phyloP scores from a whole-genome alignment of 2,888 invertebrate species.

The Hofmannophila pseudospretella region DNA sequence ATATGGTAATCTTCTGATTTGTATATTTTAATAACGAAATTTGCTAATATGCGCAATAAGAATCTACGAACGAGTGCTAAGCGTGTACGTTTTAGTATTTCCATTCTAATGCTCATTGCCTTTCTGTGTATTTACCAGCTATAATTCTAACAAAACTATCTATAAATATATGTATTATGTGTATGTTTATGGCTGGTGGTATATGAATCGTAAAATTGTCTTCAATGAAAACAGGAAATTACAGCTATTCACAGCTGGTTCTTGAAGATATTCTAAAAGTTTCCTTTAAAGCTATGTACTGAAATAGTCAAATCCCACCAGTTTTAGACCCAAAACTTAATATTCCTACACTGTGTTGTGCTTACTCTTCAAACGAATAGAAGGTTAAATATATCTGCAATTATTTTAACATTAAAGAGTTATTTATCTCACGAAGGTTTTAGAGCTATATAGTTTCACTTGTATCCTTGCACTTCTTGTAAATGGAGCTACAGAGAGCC shows the following conservation, averaged over 20 bases:
- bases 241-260: no score
- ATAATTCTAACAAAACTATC: background rate
- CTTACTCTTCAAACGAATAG: slow-evolving; percentile 36
- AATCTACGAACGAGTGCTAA: background rate
- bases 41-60: no score
- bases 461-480: no score
- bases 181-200: slow-evolving; percentile 13
- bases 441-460: no score
- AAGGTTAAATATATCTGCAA: background rate
- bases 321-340: slow-evolving; percentile 15
- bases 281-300: no score
- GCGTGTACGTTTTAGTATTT: slow-evolving; percentile 13
- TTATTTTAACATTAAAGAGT: no score
- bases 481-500: no score
- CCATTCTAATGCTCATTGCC: slow-evolving; percentile 50
- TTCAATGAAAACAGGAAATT: no score
- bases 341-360: slow-evolving; percentile 60
- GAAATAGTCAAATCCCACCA: background rate
- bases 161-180: background rate
- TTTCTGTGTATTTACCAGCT: slow-evolving; percentile 50
- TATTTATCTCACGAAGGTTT: no score
- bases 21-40: no score
- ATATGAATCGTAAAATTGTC: background rate
- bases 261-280: no score
- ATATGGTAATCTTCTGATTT: no score